Percentiles rank a stretch among this genome's conserved stretches.
These are phyloP conservation scores for Anolis sagrei DNA, from an alignment of 2,113 vertebrate species.

Conservation along the genomic window DNA sequence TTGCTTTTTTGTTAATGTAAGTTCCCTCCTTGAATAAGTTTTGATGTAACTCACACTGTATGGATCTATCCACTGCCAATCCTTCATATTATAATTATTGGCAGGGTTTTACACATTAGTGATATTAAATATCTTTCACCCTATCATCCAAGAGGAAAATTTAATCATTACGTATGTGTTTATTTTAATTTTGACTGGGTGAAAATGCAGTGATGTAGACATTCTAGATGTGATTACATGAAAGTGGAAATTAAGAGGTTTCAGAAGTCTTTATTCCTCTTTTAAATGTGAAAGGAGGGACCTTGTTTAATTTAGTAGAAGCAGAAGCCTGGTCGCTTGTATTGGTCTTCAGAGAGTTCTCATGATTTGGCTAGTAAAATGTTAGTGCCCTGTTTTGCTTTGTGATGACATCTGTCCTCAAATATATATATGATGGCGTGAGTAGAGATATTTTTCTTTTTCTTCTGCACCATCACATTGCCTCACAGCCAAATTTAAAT, in stretches of 20 bases:
- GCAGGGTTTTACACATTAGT: no score
- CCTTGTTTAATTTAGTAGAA: conserved; percentile 37
- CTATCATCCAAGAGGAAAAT: neutral
- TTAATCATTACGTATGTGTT: neutral
- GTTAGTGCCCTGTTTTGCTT: conserved; percentile 22
- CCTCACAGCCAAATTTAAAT: neutral
- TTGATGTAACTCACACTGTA: neutral
- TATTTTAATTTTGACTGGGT: neutral
- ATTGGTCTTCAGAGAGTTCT: conserved; percentile 24
- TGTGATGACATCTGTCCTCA: conserved; percentile 9
- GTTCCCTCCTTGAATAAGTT: neutral
- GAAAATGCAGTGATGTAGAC: neutral
- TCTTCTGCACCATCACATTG: neutral
- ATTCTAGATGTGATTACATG: conserved; percentile 5
- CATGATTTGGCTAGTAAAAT: conserved; percentile 35
- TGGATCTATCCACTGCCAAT: neutral
- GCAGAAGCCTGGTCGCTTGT: conserved; percentile 2
- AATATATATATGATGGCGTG: neutral
- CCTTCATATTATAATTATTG: neutral
- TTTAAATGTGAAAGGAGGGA: conserved; percentile 27
- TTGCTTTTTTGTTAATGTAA: no score
- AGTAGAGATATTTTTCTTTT: neutral
- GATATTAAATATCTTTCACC: neutral
- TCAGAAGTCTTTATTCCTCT: conserved; percentile 2
- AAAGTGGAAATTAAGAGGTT: conserved; percentile 4